These are phyloP conservation scores for Phortica variegata DNA, from an alignment of 1,140 invertebrate species.

Conservation along the genomic window DNA sequence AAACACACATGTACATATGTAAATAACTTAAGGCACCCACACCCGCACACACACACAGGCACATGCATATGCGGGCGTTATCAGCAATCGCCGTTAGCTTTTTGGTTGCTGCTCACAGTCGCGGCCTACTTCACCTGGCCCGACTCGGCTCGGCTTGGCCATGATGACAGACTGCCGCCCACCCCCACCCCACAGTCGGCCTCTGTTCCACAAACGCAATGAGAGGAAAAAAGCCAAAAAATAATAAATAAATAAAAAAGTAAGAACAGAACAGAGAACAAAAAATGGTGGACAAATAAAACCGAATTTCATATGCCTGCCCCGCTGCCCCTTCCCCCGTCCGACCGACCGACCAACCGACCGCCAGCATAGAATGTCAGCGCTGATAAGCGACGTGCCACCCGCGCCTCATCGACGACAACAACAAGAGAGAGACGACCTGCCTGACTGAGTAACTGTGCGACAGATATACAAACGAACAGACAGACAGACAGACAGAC, in stretches of 20 bases:
- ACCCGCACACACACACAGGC: background rate
- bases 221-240: slow-evolving; percentile 20
- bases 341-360: slow-evolving; percentile 13
- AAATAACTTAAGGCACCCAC: too few relatives aligned
- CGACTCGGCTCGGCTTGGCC: too few relatives aligned
- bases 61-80: slow-evolving; percentile 42
- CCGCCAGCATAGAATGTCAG: slow-evolving; percentile 21
- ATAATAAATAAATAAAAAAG: background rate
- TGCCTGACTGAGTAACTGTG: background rate
- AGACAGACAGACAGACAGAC: slow-evolving; percentile 22
- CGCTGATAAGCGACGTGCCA: slow-evolving; percentile 28
- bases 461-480: too few relatives aligned
- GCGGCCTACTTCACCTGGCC: too few relatives aligned
- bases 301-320: slow-evolving; percentile 52
- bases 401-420: slow-evolving; percentile 10
- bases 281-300: slow-evolving; percentile 34
- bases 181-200: background rate
- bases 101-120: slow-evolving; percentile 39
- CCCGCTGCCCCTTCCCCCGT: slow-evolving; percentile 40
- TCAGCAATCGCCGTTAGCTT: slow-evolving; percentile 38
- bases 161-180: background rate
- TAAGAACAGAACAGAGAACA: slow-evolving; percentile 12
- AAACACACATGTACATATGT: too few relatives aligned
- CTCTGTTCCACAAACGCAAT: slow-evolving; percentile 1
- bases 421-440: background rate